Base-by-base conservation (phyloP, 2,113 vertebrate species). In the Corynorhinus townsendii region DNA sequence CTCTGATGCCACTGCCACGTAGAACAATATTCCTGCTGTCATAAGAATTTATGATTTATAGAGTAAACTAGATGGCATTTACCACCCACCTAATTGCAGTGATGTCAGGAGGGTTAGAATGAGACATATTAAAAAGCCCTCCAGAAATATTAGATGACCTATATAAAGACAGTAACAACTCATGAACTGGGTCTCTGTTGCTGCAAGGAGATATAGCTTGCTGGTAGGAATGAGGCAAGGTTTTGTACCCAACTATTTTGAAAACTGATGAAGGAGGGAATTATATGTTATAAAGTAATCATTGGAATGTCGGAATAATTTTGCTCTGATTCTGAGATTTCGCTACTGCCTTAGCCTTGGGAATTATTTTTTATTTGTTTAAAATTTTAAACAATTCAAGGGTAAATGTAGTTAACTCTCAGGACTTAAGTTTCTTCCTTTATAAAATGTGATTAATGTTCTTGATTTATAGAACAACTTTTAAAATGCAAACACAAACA, bases 51-150 rank as follows among this genome's bases (percentile, higher is more conserved):
- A 64, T 88, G 73, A 88, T 75, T 54, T 86, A 81, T 82, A 77
- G 86, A 81, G 83, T 86, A 93, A 95, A 90, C 75, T 35, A 35
- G 2, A 33, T 89, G 54, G 59, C 86, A 89, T 88, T 95, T 95
- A 91, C 79, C 88, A 92, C 66, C 84, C 76, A 91, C 45, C 75
- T 76, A 33, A 77, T 72, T 82, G 4, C 30, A 90, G n/a, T 12
- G 9, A 66, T 89, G 54, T 92, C 79, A 93, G 33, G 47, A 89
- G 64, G 89, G 89, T 96, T 95, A 95, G 96, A 96, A 68, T 66
- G 69, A 89, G 80, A 83, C 69, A 79, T 62, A 94, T 92, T 88
- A 59, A 88, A 64, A 96, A 93, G 43, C 33, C 64, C 45, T 90
- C 56, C 14, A 86, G 92, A 95, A 89, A 86, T 88, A 77, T 85